These are phyloP conservation scores for Pelmatolapia mariae DNA, from an alignment of 2,113 vertebrate species.

Conservation along the genomic window DNA sequence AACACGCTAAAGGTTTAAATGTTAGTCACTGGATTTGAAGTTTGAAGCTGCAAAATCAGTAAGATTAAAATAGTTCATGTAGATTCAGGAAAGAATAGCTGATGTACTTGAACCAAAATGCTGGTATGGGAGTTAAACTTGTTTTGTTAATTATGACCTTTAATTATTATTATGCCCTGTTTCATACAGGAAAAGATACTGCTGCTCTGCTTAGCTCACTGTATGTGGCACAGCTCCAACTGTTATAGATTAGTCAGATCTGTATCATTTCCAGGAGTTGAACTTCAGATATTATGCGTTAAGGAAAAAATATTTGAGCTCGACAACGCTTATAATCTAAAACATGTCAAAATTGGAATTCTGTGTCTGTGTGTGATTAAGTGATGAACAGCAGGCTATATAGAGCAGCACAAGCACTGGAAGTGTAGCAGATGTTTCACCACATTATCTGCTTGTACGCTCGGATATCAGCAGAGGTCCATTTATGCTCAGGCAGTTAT, in stretches of 20 bases:
- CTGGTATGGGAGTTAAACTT: neutral
- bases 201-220: neutral
- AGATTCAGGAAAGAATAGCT: neutral
- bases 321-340: constrained; percentile 3
- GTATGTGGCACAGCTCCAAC: neutral
- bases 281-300: neutral
- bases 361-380: neutral
- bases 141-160: neutral
- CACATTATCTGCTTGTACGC: neutral
- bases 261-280: neutral
- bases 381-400: neutral
- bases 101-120: neutral
- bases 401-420: neutral
- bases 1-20: neutral
- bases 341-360: neutral
- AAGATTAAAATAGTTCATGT: neutral
- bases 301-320: neutral
- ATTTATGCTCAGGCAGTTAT: neutral
- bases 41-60: neutral
- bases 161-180: neutral
- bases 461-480: neutral
- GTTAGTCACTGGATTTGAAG: neutral
- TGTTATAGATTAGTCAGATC: neutral
- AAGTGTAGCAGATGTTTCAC: constrained; percentile 18
- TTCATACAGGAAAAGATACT: neutral